Percentiles rank a stretch among this genome's conserved stretches.
Evolutionary conservation across 2,797 vertebrate genomes (phyloP).

Genomic region (Falco berigora): DNA sequence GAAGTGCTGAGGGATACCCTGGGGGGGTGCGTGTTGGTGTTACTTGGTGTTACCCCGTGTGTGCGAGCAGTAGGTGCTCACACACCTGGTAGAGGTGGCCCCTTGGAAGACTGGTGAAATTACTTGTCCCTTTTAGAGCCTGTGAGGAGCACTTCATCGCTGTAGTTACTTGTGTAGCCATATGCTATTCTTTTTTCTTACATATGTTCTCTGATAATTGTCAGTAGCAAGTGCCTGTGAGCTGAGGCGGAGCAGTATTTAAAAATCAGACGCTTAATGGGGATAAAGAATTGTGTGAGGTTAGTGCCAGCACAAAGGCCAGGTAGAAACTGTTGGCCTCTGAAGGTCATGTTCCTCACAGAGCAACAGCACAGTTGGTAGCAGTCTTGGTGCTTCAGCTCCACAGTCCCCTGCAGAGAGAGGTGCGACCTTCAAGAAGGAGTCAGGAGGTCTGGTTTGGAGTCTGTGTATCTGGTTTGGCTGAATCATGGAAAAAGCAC

Average conservation of each 20-base stretch:
- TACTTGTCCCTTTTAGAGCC: neutral
- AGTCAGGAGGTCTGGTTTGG: neutral
- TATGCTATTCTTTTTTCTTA: slow-evolving; percentile 38
- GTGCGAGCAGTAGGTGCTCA: fast-evolving
- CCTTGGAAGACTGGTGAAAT: neutral
- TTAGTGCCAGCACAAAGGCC: neutral
- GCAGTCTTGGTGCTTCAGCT: neutral
- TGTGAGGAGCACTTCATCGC: neutral
- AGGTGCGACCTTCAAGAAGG: neutral
- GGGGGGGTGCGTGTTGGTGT: neutral
- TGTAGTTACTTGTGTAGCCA: neutral
- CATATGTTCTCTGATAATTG: slow-evolving; percentile 48
- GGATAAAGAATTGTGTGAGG: neutral
- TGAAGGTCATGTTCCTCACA: fast-evolving
- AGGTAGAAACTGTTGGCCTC: neutral
- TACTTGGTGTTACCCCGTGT: fast-evolving
- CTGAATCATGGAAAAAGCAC: neutral
- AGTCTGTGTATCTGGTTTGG: neutral
- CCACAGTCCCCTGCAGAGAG: neutral
- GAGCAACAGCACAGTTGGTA: neutral
- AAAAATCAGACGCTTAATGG: slow-evolving; percentile 1
- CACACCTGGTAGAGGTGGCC: fast-evolving
- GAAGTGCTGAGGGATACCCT: neutral
- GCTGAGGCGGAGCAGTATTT: neutral
- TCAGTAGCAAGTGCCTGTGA: neutral